A percentile compares a stretch with the other conserved stretches of the same genome.
Evolutionary conservation across 1,140 invertebrate species (phyloP).

Genomic region (Lucilia cuprina): DNA sequence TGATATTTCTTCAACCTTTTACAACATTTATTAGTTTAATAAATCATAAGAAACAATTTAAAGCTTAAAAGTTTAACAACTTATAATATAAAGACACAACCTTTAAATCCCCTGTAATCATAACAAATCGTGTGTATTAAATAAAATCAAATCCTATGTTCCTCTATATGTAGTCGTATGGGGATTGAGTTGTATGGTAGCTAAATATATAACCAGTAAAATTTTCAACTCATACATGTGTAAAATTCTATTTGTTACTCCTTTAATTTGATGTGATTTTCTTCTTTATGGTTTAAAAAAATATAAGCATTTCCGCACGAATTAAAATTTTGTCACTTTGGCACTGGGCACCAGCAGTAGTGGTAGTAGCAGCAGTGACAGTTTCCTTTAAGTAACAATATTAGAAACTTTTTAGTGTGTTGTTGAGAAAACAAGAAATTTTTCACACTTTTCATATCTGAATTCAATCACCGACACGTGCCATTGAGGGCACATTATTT

Average conservation of each 20-base stretch:
- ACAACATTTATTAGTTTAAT: neutral
- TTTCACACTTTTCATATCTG: conserved; percentile 31
- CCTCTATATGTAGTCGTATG: too few relatives aligned
- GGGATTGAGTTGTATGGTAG: too few relatives aligned
- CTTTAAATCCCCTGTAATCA: neutral
- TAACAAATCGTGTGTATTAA: neutral
- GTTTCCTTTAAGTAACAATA: conserved; percentile 12
- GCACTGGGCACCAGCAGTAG: neutral
- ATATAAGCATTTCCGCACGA: conserved; percentile 25
- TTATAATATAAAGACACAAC: too few relatives aligned
- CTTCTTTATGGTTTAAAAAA: neutral
- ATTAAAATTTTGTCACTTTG: conserved; percentile 32
- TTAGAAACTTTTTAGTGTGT: neutral
- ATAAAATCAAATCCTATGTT: too few relatives aligned
- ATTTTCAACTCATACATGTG: neutral
- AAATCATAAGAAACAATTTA: conserved; percentile 28
- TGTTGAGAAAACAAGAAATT: too few relatives aligned
- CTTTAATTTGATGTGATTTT: neutral
- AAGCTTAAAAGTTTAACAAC: neutral
- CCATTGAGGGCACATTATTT: conserved; percentile 1
- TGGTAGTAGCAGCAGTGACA: too few relatives aligned
- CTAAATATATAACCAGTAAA: too few relatives aligned
- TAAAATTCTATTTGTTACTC: neutral
- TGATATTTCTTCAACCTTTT: neutral
- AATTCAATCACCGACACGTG: conserved; percentile 31